Base-by-base conservation (phyloP, 2,888 invertebrate genomes). In the Nemapogon koenigi region DNA sequence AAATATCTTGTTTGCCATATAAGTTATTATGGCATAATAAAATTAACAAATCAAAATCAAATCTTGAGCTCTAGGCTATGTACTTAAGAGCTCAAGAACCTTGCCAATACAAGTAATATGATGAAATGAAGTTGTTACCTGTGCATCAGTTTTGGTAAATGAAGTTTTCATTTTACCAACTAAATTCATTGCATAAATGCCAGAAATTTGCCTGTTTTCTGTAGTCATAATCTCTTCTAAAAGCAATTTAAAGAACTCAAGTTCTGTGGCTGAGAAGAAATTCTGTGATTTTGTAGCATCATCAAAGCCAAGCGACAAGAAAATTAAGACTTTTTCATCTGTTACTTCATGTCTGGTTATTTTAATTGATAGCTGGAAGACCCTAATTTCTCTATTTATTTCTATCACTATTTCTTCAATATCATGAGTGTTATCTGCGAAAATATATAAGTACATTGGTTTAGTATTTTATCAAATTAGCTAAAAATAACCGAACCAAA, bases 201-300 rank as follows among this genome's bases (percentile, higher is more conserved):
- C 59, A 28, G 69, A 61, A 14, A 78, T 53, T 46, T 73, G 67
- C 35, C 76, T 57, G 0, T 61, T 58, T 26, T 69, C 68, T 10
- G 65, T 65, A 2, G 59, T 59, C 59, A 78, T 67, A 19, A 78
- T 73, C 36, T 72, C 58, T 43, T 73, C 71, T 35, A 78, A 53
- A 1, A 78, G 48, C 2, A 68, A 40, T 37, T 72, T 62, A 40
- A 72, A 78, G 43, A 62, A 75, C 40, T 75, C 71, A n/a, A 76
- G 43, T 41, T 75, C 71, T 2, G 51, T 57, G 0, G 60, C 50
- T 2, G 59, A 53, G 45, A 75, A 78, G 4, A 72, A 32, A 43
- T 64, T 69, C 41, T 78, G 76, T 1, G 70, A 52, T 47, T 70
- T 72, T 1, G 73, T 62, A 3, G 68, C 62, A 35, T 64, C 65